Evolutionary conservation across 2,888 invertebrate species (phyloP).

Genomic region (Nomada ferruginata): DNA sequence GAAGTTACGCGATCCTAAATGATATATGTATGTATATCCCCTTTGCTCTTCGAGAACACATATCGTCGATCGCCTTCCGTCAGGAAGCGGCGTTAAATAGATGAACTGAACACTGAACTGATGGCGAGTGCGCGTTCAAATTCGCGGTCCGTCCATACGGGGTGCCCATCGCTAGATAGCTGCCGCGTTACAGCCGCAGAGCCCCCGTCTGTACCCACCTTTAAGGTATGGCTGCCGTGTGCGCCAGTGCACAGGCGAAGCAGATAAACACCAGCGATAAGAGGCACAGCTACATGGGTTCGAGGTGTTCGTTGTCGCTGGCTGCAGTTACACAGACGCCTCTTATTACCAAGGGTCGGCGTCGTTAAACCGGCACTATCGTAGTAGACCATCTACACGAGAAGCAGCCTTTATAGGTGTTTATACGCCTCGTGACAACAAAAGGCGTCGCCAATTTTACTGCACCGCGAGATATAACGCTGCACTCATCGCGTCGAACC

Average conservation of each 20-base stretch:
- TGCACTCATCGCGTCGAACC: slow-evolving; percentile 32
- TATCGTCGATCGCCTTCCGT: slow-evolving; percentile 24
- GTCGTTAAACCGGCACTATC: slow-evolving; percentile 74
- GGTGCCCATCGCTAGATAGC: no score
- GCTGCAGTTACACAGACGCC: slow-evolving; percentile 61
- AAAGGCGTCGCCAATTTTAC: slow-evolving; percentile 64
- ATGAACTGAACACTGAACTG: no score
- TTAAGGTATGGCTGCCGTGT: slow-evolving; percentile 38
- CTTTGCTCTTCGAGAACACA: slow-evolving; percentile 12
- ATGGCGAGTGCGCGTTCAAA: no score
- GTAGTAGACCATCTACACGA: slow-evolving; percentile 67
- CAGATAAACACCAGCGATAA: slow-evolving; percentile 65
- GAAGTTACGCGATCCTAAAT: not conserved
- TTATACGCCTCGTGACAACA: slow-evolving; percentile 58
- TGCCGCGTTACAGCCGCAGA: no score
- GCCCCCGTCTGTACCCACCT: no score
- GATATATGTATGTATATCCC: not conserved
- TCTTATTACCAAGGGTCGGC: slow-evolving; percentile 73
- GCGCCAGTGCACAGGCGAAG: slow-evolving; percentile 27
- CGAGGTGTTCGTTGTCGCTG: slow-evolving; percentile 43
- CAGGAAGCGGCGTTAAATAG: slow-evolving; percentile 38
- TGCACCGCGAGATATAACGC: slow-evolving; percentile 43
- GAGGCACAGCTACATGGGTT: slow-evolving; percentile 29
- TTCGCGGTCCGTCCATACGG: no score
- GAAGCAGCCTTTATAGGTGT: slow-evolving; percentile 58